Evolutionary conservation across 2,888 invertebrate species (phyloP).

Genomic region (Helobdella robusta): DNA sequence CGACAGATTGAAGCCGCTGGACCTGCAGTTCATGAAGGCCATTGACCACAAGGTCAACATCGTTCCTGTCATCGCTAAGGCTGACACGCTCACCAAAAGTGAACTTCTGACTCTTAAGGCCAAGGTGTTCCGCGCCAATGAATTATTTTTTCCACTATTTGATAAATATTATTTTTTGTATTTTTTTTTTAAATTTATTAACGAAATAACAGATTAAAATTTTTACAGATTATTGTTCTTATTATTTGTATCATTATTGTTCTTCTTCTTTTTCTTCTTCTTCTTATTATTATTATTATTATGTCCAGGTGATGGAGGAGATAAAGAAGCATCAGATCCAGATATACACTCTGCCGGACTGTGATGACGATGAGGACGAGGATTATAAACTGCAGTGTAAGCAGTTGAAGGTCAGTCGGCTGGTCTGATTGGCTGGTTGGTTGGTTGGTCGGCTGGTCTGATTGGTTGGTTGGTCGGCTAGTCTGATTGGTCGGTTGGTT

Average conservation of each 20-base stretch:
- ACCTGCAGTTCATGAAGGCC: conserved; percentile 48
- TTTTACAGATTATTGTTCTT: too few relatives aligned
- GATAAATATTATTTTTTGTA: not conserved
- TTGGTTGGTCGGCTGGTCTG: too few relatives aligned
- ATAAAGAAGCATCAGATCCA: conserved; percentile 81
- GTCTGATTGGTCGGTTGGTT: too few relatives aligned
- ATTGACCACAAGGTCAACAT: conserved; percentile 50
- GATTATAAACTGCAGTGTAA: conserved; percentile 66
- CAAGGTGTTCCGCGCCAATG: conserved; percentile 37
- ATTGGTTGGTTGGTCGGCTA: too few relatives aligned
- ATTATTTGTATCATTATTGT: too few relatives aligned
- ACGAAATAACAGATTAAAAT: too few relatives aligned
- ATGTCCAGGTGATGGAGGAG: conserved; percentile 68
- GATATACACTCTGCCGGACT: conserved; percentile 88
- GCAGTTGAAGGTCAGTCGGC: conserved; percentile 44
- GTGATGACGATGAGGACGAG: conserved; percentile 86
- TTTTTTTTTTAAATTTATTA: too few relatives aligned
- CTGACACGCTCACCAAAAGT: conserved; percentile 48
- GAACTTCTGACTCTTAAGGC: conserved; percentile 45
- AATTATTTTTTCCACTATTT: not conserved
- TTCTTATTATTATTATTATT: too few relatives aligned
- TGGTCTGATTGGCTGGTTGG: too few relatives aligned
- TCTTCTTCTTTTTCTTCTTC: too few relatives aligned
- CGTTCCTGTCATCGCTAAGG: conserved; percentile 49
- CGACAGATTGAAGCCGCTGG: conserved; percentile 47